Base-by-base conservation (phyloP, 2,113 vertebrate genomes). In the Varanus salvator region DNA sequence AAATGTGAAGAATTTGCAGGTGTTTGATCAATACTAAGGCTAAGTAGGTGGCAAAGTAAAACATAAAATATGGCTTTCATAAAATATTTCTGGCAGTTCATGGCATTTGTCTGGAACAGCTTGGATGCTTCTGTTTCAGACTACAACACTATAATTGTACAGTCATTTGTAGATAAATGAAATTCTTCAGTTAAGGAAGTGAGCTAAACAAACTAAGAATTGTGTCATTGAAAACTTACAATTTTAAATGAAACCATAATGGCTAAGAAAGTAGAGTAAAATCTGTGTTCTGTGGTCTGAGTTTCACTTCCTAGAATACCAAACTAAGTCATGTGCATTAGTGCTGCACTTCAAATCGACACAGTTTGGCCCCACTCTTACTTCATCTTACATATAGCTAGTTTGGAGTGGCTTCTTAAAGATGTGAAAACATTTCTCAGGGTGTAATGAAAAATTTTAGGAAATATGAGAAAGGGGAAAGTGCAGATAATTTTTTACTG, bases 371-470 rank as follows among this genome's bases (percentile, higher is more conserved):
- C 4, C 12, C 27, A 72, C n/a, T 44, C 34, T 25, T 77, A 19
- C 54, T 66, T 64, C 23, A 54, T 57, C 44, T 27, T 38, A 23
- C 44, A 80, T 21, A 25, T 15, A 74, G 80, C 25, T 29, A 48
- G 44, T 50, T 11, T 44, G 27, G 48, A 29, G 25, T 12, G 48
- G 8, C 50, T 31, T 4, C 50, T 80, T 80, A 34, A 9, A 34
- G 25, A 54, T 21, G 60, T 64, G 71, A n/a, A 74, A n/a, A 34
- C 14, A 60, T 75, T 89, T 91, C 90, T 52, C 29, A 88, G 85
- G 92, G 68, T 92, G 84, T 0, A 52, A 52, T 76, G 86, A 87
- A 48, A 89, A 69, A 91, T 86, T 90, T 66, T 74, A 93, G 50
- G 66, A 88, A 25, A 92, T 68, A 38, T 0, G 0, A 29, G 15